A percentile compares a stretch with the other conserved stretches of the same genome.
phyloP scores from a whole-genome alignment of 2,113 vertebrate genomes.

The Pygathrix nemaeus region DNA sequence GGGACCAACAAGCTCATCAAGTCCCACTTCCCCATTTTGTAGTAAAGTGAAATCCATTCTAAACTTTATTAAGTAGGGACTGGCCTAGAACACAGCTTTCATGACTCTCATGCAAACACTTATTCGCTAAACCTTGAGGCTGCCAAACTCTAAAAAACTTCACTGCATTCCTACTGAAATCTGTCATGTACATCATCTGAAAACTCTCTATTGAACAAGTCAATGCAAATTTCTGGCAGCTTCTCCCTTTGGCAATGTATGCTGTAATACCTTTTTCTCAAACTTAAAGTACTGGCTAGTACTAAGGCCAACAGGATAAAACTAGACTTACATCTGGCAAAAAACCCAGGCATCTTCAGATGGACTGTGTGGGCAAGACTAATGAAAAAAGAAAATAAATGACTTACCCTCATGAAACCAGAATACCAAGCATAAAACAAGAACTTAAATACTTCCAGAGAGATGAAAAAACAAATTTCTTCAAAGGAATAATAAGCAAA shows the following conservation, averaged over 20 bases:
- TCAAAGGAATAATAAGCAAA: constrained; percentile 2
- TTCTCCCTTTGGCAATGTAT: not conserved
- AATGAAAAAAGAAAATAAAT: not conserved
- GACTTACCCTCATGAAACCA: not conserved
- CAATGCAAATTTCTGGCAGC: not conserved
- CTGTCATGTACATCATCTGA: not conserved
- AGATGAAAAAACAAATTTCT: not conserved
- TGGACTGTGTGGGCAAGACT: not conserved
- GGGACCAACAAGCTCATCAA: not conserved
- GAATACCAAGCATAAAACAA: not conserved
- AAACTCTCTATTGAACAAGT: not conserved
- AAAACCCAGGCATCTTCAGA: not conserved
- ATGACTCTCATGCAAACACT: not conserved
- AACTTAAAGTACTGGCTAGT: not conserved
- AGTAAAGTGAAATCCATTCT: not conserved
- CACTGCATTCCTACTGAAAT: not conserved
- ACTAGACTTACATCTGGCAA: not conserved
- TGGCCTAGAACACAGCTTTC: not conserved
- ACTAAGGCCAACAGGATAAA: not conserved
- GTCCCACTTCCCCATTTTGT: not conserved
- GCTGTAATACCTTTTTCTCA: not conserved
- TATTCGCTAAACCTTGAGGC: not conserved
- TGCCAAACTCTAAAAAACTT: not conserved
- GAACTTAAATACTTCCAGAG: not conserved
- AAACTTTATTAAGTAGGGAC: not conserved